Evolutionary conservation across 2,113 vertebrate genomes (phyloP).

Genomic region (Hiodon tergisus): DNA sequence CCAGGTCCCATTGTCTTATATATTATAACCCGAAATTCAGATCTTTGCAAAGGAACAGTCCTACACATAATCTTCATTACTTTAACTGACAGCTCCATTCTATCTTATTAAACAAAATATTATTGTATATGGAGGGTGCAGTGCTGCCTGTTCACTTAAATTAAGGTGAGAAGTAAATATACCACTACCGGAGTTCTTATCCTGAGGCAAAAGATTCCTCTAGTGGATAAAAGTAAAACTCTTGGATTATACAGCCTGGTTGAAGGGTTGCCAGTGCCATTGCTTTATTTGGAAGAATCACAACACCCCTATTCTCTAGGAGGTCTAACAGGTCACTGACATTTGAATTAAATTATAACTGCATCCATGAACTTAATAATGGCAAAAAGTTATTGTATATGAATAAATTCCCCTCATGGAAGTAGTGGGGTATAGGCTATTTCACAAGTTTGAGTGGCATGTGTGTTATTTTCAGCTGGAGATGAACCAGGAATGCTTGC

Average conservation of each 20-base stretch:
- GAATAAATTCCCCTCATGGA: not conserved
- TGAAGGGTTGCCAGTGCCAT: conserved; percentile 43
- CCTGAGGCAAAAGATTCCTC: conserved; percentile 44
- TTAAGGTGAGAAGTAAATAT: conserved; percentile 4
- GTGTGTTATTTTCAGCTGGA: conserved; percentile 44
- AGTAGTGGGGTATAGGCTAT: not conserved
- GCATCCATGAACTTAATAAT: no score
- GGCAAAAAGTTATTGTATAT: not conserved
- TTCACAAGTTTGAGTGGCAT: conserved; percentile 2
- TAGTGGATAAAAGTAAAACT: conserved; percentile 33
- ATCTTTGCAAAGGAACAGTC: no score
- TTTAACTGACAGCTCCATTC: no score
- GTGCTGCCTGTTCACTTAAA: conserved; percentile 30
- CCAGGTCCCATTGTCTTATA: no score
- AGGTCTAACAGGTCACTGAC: no score
- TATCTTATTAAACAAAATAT: no score
- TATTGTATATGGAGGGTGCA: no score
- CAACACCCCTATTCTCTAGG: not conserved
- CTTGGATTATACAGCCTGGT: conserved; percentile 40
- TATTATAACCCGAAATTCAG: no score
- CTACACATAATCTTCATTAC: no score
- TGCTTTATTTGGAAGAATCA: conserved; percentile 32
- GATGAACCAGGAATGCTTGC: conserved; percentile 32
- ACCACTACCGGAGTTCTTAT: conserved; percentile 34
- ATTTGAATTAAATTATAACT: no score